These are phyloP conservation scores for Anniella stebbinsi DNA, from an alignment of 2,797 vertebrate species.

Conservation along the genomic window DNA sequence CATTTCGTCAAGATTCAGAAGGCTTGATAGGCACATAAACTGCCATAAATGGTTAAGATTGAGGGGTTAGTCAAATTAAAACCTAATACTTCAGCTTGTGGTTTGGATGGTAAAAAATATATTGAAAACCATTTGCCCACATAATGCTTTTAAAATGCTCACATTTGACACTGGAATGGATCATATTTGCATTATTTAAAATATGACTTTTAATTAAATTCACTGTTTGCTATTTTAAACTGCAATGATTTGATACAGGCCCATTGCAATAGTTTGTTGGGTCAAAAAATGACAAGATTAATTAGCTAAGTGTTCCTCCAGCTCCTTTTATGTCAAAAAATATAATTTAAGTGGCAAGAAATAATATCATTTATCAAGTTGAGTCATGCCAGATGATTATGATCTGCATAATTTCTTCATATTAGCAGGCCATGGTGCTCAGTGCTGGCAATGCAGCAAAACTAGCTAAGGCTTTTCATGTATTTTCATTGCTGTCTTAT, in stretches of 20 bases:
- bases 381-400: slow-evolving; percentile 45
- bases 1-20: neutral
- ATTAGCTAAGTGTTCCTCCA: slow-evolving; percentile 55
- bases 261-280: slow-evolving; percentile 44
- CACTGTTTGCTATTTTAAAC: slow-evolving; percentile 59
- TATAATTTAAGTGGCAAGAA: slow-evolving; percentile 60
- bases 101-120: neutral
- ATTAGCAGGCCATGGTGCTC: neutral
- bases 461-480: slow-evolving; percentile 49
- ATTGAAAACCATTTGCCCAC: neutral
- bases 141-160: slow-evolving; percentile 28
- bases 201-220: slow-evolving; percentile 56
- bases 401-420: slow-evolving; percentile 62
- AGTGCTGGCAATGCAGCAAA: slow-evolving; percentile 39
- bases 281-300: slow-evolving; percentile 63
- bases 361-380: slow-evolving; percentile 59
- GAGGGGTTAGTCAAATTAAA: neutral
- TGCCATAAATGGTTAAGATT: neutral
- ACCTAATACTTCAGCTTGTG: neutral
- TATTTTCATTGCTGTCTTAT: slow-evolving; percentile 59
- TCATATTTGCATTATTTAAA: slow-evolving; percentile 30
- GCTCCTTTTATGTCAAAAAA: slow-evolving; percentile 58
- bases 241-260: slow-evolving; percentile 47
- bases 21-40: neutral
- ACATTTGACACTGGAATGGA: slow-evolving; percentile 40